phyloP scores from a whole-genome alignment of 2,888 invertebrate genomes.

The Sericinus montela region DNA sequence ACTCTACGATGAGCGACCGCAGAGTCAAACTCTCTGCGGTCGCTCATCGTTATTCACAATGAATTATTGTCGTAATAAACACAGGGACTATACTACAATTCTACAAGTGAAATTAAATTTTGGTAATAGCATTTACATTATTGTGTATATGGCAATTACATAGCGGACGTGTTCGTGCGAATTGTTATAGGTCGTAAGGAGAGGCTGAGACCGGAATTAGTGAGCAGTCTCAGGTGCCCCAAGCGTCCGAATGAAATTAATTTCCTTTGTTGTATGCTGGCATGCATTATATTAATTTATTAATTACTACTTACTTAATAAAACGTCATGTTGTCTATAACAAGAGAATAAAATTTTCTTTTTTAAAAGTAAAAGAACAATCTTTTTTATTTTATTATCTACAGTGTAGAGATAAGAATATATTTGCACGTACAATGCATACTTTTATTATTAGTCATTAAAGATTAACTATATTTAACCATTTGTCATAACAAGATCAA shows the following conservation, averaged over 20 bases:
- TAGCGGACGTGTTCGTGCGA: conserved; percentile 45
- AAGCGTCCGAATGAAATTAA: conserved; percentile 5
- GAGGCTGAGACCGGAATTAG: conserved; percentile 41
- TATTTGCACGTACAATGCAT: too few relatives aligned
- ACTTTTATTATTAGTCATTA: too few relatives aligned
- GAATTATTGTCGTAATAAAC: conserved; percentile 59
- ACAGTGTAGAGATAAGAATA: too few relatives aligned
- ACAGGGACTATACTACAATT: conserved; percentile 39
- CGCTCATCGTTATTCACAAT: conserved; percentile 53
- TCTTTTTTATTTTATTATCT: too few relatives aligned
- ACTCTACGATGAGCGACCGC: too few relatives aligned
- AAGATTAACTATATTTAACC: too few relatives aligned
- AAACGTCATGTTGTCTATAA: too few relatives aligned
- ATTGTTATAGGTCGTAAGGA: conserved; percentile 47
- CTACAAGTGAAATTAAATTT: conserved; percentile 43
- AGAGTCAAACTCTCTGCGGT: too few relatives aligned
- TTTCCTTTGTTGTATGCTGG: conserved; percentile 2
- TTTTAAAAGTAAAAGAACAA: too few relatives aligned
- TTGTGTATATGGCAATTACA: conserved; percentile 60
- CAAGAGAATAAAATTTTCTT: too few relatives aligned
- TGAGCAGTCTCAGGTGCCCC: conserved; percentile 45
- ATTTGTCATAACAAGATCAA: too few relatives aligned
- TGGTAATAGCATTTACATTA: conserved; percentile 53
- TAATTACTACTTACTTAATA: neutral
- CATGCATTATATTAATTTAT: conserved; percentile 2